A percentile compares a stretch with the other conserved stretches of the same genome.
These are phyloP conservation scores for Drosophila sechellia DNA, from an alignment of 1,140 invertebrate genomes.

Conservation along the genomic window DNA sequence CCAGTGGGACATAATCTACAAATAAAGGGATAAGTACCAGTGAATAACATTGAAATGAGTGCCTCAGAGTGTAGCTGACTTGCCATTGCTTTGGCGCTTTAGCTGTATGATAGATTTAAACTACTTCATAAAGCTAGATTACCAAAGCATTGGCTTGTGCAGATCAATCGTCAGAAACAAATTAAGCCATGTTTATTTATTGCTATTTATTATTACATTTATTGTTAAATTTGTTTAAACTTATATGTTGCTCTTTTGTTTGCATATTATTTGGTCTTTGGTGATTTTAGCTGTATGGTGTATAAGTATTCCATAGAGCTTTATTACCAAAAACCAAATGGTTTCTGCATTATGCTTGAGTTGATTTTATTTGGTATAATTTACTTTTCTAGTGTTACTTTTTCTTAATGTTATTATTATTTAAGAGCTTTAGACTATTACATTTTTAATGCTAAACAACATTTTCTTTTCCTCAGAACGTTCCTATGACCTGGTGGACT, in stretches of 20 bases:
- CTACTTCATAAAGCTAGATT: conserved; percentile 96
- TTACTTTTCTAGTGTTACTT: not conserved
- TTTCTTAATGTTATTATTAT: not conserved
- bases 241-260: conserved; percentile 58
- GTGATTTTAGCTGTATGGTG: conserved; percentile 85
- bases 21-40: not conserved
- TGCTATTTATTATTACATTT: not conserved
- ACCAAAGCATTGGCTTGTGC: conserved; percentile 91
- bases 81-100: conserved; percentile 95
- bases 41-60: not conserved
- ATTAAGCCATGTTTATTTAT: not conserved
- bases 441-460: not conserved
- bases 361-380: conserved; percentile 25
- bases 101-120: conserved; percentile 93
- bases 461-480: conserved; percentile 55
- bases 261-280: conserved; percentile 84
- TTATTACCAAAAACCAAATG: conserved; percentile 85
- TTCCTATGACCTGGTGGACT: conserved; percentile 78
- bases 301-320: conserved; percentile 80
- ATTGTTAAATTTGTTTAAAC: conserved; percentile 16
- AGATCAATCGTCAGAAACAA: conserved; percentile 9
- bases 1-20: conserved; percentile 23
- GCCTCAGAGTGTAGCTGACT: conserved; percentile 19
- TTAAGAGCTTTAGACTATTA: not conserved
- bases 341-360: conserved; percentile 72